Conservation (phyloP, 2,113 vertebrate genomes). For the Dipodomys ordii region DNA sequence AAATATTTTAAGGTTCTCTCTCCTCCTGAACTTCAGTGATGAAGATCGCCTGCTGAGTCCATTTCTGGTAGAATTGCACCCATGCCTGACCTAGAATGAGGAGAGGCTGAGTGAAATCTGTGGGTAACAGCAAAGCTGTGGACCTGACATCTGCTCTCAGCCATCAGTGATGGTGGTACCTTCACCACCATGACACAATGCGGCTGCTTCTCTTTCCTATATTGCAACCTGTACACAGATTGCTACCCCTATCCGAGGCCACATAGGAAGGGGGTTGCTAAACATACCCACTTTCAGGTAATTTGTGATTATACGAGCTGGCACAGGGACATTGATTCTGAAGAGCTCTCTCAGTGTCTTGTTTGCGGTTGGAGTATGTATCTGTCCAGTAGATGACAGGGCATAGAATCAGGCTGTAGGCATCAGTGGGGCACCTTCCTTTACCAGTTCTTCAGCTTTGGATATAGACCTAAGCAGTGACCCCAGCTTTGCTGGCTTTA, state of each 20-base stretch:
- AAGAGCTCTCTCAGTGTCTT: not conserved
- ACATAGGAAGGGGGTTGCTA: not conserved
- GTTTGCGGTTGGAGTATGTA: not conserved
- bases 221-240: not conserved
- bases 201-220: not conserved
- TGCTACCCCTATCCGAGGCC: not conserved
- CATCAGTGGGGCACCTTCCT: not conserved
- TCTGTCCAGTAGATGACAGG: not conserved
- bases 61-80: not conserved
- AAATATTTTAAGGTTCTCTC: not conserved
- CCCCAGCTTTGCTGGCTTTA: not conserved
- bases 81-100: rapidly evolving
- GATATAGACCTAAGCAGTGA: not conserved
- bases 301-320: not conserved
- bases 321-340: not conserved
- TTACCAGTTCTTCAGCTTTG: not conserved
- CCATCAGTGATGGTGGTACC: rapidly evolving
- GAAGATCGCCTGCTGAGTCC: not conserved
- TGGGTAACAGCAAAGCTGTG: too few species aligned
- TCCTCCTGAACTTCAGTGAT: not conserved
- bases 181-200: not conserved
- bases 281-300: not conserved
- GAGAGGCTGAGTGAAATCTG: not conserved
- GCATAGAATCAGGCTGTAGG: too few species aligned
- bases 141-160: not conserved